Evolutionary conservation across 2,113 vertebrate genomes (phyloP).

Genomic region (Spea bombifrons): DNA sequence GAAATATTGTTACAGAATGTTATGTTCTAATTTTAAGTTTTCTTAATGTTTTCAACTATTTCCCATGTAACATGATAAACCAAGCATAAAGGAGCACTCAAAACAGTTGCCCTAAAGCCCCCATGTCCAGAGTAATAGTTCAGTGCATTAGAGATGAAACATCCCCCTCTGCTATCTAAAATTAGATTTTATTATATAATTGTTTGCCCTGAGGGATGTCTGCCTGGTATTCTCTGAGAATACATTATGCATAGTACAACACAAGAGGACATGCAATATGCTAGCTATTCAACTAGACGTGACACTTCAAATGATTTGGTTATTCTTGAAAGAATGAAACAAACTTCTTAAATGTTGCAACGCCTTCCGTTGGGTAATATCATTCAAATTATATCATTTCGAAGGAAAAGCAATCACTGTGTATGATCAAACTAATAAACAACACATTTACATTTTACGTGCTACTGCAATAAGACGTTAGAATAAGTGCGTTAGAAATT

Average conservation of each 20-base stretch:
- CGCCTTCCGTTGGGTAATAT: neutral
- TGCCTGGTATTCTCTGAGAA: slow-evolving; percentile 35
- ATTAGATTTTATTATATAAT: slow-evolving; percentile 45
- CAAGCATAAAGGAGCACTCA: slow-evolving; percentile 36
- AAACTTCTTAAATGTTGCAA: neutral
- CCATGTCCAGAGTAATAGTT: slow-evolving; percentile 24
- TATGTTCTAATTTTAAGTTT: slow-evolving; percentile 16
- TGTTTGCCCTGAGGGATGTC: slow-evolving; percentile 14
- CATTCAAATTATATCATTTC: too few relatives aligned
- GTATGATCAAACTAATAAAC: too few relatives aligned
- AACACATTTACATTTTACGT: too few relatives aligned
- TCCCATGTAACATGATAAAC: slow-evolving; percentile 10
- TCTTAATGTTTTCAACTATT: slow-evolving; percentile 12
- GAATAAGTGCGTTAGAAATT: too few relatives aligned
- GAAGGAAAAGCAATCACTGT: too few relatives aligned
- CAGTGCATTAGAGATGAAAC: slow-evolving; percentile 9
- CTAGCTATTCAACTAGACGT: slow-evolving; percentile 1
- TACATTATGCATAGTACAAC: slow-evolving; percentile 26
- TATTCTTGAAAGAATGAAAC: neutral
- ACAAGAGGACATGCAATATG: slow-evolving; percentile 19
- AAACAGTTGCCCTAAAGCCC: slow-evolving; percentile 42
- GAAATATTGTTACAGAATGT: slow-evolving; percentile 23
- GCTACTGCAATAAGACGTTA: too few relatives aligned
- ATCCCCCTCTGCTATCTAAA: slow-evolving; percentile 39
- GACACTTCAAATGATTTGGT: neutral